A percentile compares a stretch with the other conserved stretches of the same genome.
Evolutionary conservation across 2,888 invertebrate species (phyloP).

Genomic region (Catotricha subobsoleta): DNA sequence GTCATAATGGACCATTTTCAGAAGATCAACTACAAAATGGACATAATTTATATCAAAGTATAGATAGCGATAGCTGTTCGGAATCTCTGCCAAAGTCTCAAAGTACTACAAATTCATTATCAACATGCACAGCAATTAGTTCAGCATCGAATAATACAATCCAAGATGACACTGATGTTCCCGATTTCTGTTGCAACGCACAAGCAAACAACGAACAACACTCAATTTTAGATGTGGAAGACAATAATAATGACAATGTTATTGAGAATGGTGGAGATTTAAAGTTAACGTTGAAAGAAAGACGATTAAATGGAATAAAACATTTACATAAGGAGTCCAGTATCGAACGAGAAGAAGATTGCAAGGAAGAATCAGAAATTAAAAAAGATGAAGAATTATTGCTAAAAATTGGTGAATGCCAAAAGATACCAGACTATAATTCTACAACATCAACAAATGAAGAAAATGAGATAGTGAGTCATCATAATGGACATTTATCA

Average conservation of each 20-base stretch:
- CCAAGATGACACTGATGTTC: conserved; percentile 18
- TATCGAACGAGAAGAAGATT: too few species aligned
- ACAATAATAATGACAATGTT: neutral
- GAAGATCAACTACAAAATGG: conserved; percentile 15
- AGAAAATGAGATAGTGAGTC: neutral
- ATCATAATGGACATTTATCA: conserved; percentile 1
- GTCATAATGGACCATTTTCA: conserved; percentile 10
- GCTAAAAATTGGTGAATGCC: neutral
- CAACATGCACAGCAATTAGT: conserved; percentile 11
- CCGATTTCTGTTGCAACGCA: conserved; percentile 1
- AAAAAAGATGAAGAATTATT: conserved; percentile 1
- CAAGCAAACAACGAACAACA: neutral
- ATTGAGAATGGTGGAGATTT: neutral
- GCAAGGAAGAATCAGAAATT: too few species aligned
- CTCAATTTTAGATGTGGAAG: neutral
- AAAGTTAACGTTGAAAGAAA: too few species aligned
- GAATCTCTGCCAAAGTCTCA: conserved; percentile 16
- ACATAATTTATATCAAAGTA: conserved; percentile 7
- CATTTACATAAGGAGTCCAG: too few species aligned
- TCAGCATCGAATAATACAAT: conserved; percentile 13
- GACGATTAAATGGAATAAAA: too few species aligned
- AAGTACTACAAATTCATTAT: conserved; percentile 11
- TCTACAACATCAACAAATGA: neutral
- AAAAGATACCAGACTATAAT: conserved; percentile 1
- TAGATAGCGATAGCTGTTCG: conserved; percentile 12